A percentile compares a stretch with the other conserved stretches of the same genome.
phyloP scores from a whole-genome alignment of 1,140 invertebrate species.

The Panulirus ornatus region DNA sequence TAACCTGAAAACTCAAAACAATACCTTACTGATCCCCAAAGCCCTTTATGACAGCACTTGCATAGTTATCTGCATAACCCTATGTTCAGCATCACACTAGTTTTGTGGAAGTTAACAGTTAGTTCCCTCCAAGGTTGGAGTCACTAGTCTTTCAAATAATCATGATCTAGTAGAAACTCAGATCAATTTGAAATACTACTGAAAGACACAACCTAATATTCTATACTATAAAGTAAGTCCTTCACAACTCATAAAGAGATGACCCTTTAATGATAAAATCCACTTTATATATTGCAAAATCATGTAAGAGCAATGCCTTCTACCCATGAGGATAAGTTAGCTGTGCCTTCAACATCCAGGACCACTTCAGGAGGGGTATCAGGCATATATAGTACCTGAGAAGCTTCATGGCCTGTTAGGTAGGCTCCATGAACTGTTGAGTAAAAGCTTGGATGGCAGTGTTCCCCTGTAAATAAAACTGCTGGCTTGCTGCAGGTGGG shows the following conservation, averaged over 20 bases:
- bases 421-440: slow-evolving; percentile 97
- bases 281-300: too few species aligned
- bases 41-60: neutral
- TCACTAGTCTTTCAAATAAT: neutral
- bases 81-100: neutral
- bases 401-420: slow-evolving; percentile 90
- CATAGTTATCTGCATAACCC: neutral
- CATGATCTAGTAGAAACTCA: neutral
- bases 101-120: neutral
- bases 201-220: neutral
- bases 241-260: neutral
- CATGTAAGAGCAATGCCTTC: too few species aligned
- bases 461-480: slow-evolving; percentile 95
- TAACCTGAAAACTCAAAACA: neutral
- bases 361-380: slow-evolving; percentile 80
- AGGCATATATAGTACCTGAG: slow-evolving; percentile 85
- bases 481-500: slow-evolving; percentile 85
- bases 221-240: neutral
- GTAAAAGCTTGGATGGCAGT: slow-evolving; percentile 95
- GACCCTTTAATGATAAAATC: neutral
- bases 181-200: neutral
- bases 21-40: neutral
- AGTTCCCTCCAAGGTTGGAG: neutral
- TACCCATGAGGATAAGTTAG: slow-evolving; percentile 91
- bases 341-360: slow-evolving; percentile 84